Base-by-base conservation (phyloP, 2,888 invertebrate genomes). In the Apodemia mormo region DNA sequence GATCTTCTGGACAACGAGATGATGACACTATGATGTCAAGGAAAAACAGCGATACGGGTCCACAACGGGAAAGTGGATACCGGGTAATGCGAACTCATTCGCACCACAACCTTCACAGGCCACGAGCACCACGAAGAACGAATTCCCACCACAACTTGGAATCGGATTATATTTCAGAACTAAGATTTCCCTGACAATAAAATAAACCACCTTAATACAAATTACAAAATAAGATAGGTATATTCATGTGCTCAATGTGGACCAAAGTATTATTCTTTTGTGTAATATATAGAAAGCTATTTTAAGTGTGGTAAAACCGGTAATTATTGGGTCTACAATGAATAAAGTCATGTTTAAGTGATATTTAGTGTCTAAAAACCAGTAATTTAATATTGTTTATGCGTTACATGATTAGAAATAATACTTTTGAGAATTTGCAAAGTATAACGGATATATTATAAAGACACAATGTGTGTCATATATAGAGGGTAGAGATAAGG, bases 81-180 rank as follows among this genome's bases (percentile, higher is more conserved):
- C 80, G 89, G 65, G 94, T 94, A 74, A 88, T 86, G 83, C 89
- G 94, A 67, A 95, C 96, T 0, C 94, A 95, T 71, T 95, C 95
- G 0, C 95, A 95, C 71, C 95, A 95, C 82, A 95, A 95, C 80
- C 87, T 96, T 0, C 94, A 94, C 79, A 82, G 94, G 81, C 83
- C 94, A 72, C 84, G 94, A 75, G 87, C 94, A 61, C 92, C 94
- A n/a, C 83, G 91, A 68, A 92, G 94, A 74, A 95, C 95, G 52
- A 94, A 93, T 82, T 95, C 95, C 0, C 95, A 95, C 73, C 95
- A 95, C 75, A 95, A 95, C 80, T 89, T 96, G 66, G 94, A 95
- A 77, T 94, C 94, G 82, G 93, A 94, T 79, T 95, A 95, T 82
- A 92, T 95, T 33, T 94, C 94, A 72, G 95, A 95, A 85, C 94